phyloP scores from a whole-genome alignment of 2,797 vertebrate species.

The Columba guinea region DNA sequence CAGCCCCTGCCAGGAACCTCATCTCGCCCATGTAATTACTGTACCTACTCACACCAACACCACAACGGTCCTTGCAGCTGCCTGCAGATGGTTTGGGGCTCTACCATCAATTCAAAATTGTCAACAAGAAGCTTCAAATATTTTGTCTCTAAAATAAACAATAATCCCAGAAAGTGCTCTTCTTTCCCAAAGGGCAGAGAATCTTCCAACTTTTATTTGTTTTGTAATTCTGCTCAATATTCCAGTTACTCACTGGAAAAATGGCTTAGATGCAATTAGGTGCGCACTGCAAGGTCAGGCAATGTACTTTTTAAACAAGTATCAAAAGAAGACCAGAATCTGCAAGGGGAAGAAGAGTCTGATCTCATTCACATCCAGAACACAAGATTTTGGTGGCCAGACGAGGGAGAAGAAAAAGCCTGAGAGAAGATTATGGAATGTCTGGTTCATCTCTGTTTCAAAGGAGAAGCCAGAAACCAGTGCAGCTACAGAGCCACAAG shows the following conservation, averaged over 20 bases:
- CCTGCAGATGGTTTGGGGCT: neutral
- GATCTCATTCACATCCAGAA: neutral
- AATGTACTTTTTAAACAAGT: neutral
- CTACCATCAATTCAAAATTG: neutral
- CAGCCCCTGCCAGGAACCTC: neutral
- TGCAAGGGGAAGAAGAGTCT: neutral
- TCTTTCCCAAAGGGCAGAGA: neutral
- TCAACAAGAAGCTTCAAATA: neutral
- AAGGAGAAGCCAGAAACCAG: neutral
- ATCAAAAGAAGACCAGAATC: neutral
- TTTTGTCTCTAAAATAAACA: neutral
- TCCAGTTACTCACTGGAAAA: neutral
- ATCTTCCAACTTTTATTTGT: neutral
- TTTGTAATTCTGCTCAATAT: neutral
- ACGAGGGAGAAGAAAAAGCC: neutral
- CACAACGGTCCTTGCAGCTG: neutral
- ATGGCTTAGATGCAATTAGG: neutral
- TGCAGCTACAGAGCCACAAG: neutral
- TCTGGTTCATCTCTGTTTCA: neutral
- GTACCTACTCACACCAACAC: neutral
- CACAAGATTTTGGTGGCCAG: neutral
- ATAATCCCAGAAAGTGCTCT: neutral
- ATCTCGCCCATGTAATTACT: fast-evolving
- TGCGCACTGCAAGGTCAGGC: neutral
- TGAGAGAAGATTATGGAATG: neutral